phyloP scores from a whole-genome alignment of 2,797 vertebrate species.

The Phaenicophaeus curvirostris region DNA sequence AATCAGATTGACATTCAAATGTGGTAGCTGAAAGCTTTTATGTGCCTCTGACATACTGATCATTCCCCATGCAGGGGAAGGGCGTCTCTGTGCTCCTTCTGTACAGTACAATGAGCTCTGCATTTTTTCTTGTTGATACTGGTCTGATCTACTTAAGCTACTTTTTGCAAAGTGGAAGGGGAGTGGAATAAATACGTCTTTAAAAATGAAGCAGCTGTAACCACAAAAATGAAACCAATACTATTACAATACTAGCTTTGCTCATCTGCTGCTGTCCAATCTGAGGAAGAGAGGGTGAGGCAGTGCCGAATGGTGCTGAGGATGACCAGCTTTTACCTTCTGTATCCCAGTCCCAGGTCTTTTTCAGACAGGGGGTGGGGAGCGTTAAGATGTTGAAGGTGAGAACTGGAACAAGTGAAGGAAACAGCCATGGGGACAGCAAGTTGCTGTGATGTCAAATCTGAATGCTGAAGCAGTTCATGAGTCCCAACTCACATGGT shows the following conservation, averaged over 20 bases:
- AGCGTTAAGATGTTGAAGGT: conserved; percentile 54
- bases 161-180: conserved; percentile 27
- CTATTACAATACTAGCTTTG: conserved; percentile 55
- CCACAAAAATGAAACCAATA: conserved; percentile 63
- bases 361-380: conserved; percentile 14
- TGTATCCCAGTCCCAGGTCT: conserved; percentile 5
- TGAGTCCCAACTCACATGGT: conserved; percentile 94
- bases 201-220: conserved; percentile 69
- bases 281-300: conserved; percentile 41
- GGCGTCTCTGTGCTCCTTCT: conserved; percentile 57
- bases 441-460: conserved; percentile 60
- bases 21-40: conserved; percentile 64
- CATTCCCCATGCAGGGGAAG: conserved; percentile 19
- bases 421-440: conserved; percentile 43
- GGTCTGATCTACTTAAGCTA: conserved; percentile 71
- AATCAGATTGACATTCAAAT: conserved; percentile 69
- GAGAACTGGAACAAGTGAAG: conserved; percentile 44
- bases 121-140: conserved; percentile 42
- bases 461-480: conserved; percentile 80
- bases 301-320: not conserved
- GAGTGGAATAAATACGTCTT: conserved; percentile 49
- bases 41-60: conserved; percentile 48
- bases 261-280: conserved; percentile 44
- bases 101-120: conserved; percentile 63
- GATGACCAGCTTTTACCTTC: conserved; percentile 48